Conservation (phyloP, 2,888 invertebrate genomes). For the Papilio elwesi region DNA sequence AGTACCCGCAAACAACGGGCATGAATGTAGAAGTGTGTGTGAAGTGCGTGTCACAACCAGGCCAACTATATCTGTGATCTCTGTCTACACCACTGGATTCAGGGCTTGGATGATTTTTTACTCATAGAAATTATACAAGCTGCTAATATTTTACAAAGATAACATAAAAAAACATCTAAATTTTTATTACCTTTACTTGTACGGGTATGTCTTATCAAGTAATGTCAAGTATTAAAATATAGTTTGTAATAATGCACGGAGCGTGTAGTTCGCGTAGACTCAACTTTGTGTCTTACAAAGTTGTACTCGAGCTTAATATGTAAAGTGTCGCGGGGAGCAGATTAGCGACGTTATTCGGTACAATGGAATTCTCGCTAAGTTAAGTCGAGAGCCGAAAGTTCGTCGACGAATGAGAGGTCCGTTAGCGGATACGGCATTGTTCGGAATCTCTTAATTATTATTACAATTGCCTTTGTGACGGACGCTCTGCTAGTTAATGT, state of each 20-base stretch:
- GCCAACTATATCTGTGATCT: too few relatives aligned
- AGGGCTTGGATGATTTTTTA: too few relatives aligned
- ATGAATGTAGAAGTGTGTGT: too few relatives aligned
- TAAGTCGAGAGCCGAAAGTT: constrained; percentile 44
- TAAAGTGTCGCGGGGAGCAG: constrained; percentile 63
- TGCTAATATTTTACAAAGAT: too few relatives aligned
- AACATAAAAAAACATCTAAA: too few relatives aligned
- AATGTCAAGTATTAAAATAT: not conserved
- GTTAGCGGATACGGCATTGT: constrained; percentile 37
- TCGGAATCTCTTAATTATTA: constrained; percentile 37
- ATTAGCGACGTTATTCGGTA: constrained; percentile 64
- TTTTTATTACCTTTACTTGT: too few relatives aligned
- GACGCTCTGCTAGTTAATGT: constrained; percentile 25
- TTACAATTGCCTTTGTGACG: constrained; percentile 35
- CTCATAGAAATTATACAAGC: too few relatives aligned
- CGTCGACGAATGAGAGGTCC: constrained; percentile 30
- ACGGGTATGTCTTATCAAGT: not conserved
- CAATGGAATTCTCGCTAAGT: constrained; percentile 57
- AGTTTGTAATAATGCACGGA: constrained; percentile 27
- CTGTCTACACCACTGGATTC: too few relatives aligned
- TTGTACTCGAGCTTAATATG: constrained; percentile 57
- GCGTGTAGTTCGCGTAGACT: constrained; percentile 10
- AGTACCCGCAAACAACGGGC: too few relatives aligned
- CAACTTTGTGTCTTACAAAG: constrained; percentile 34
- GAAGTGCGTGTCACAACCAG: too few relatives aligned